A percentile compares a stretch with the other conserved stretches of the same genome.
Evolutionary conservation across 2,113 vertebrate genomes (phyloP).

Genomic region (Daphoenositta chrysoptera): DNA sequence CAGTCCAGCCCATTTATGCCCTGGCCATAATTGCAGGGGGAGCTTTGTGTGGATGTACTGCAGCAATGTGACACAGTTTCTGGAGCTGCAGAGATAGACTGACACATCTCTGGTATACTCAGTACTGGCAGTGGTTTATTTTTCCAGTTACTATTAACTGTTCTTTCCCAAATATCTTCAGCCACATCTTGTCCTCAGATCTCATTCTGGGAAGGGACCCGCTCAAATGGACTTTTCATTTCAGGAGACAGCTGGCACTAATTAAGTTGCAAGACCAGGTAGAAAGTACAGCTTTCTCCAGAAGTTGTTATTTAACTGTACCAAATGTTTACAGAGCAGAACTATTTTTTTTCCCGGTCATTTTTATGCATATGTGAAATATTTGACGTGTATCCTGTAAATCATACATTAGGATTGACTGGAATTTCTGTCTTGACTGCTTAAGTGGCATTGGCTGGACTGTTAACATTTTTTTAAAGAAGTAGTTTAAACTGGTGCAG

Average conservation of each 20-base stretch:
- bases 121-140: not conserved
- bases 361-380: not conserved
- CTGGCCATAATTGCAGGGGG: not conserved
- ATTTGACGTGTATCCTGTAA: not conserved
- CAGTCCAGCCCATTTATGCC: not conserved
- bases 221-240: not conserved
- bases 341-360: not conserved
- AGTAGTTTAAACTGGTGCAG: not conserved
- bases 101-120: not conserved
- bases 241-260: not conserved
- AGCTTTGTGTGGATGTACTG: not conserved
- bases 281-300: not conserved
- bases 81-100: not conserved
- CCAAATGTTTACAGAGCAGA: not conserved
- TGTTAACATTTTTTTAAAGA: not conserved
- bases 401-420: not conserved
- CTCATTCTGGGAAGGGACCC: not conserved
- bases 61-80: not conserved
- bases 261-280: not conserved
- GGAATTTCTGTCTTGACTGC: not conserved
- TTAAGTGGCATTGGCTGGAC: not conserved
- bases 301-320: not conserved
- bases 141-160: not conserved
- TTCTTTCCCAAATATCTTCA: not conserved
- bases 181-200: not conserved